Percentiles rank a stretch among this genome's conserved stretches.
Conservation (phyloP, 2,888 invertebrate species). For the Elegia similella region DNA sequence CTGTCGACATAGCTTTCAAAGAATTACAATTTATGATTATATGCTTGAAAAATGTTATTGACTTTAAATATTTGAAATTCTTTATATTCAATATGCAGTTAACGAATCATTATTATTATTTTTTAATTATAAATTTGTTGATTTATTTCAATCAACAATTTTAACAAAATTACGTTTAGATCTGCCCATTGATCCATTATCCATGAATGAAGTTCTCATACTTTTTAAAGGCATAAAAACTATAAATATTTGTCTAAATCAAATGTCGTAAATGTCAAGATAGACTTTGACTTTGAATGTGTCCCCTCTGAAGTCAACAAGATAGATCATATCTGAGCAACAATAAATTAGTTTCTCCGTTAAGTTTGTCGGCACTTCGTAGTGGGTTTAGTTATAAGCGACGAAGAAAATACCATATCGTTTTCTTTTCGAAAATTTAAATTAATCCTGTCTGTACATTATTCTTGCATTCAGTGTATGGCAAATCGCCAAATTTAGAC, state of each 20-base stretch:
- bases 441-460: constrained; percentile 3
- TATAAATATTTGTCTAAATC: too few relatives aligned
- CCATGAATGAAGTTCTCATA: too few relatives aligned
- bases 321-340: constrained; percentile 55
- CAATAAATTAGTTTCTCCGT: constrained; percentile 60
- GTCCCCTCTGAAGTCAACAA: constrained; percentile 30
- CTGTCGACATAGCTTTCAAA: constrained; percentile 2
- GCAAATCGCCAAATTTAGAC: constrained; percentile 1
- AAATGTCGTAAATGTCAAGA: background rate
- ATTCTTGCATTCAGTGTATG: constrained; percentile 11
- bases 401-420: constrained; percentile 29
- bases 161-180: too few relatives aligned
- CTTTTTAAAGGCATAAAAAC: too few relatives aligned
- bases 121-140: too few relatives aligned
- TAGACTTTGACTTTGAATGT: background rate
- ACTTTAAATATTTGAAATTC: too few relatives aligned
- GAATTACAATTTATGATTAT: background rate
- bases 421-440: background rate
- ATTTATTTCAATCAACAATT: too few relatives aligned
- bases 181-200: too few relatives aligned
- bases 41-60: background rate
- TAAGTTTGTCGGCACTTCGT: constrained; percentile 39
- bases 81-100: too few relatives aligned
- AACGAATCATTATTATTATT: too few relatives aligned
- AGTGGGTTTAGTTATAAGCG: constrained; percentile 5